Conservation (phyloP, 2,113 vertebrate genomes). For the Myotis lucifugus region DNA sequence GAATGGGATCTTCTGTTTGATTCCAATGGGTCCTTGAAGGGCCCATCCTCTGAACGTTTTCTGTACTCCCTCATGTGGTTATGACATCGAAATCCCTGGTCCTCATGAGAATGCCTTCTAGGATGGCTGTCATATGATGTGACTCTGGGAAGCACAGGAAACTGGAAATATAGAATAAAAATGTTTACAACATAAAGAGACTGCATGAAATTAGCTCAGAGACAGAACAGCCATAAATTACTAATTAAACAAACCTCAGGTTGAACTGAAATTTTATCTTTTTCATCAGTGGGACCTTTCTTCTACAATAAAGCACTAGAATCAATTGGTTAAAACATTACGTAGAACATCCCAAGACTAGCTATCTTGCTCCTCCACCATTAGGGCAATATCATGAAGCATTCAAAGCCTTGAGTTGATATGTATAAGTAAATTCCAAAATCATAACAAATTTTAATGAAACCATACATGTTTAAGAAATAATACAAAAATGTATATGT, state of each 20-base stretch:
- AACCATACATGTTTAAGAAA: slow-evolving; percentile 11
- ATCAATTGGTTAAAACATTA: slow-evolving; percentile 9
- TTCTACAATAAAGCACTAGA: neutral
- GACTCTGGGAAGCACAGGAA: slow-evolving; percentile 87
- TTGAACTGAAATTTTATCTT: slow-evolving; percentile 23
- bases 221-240: slow-evolving; percentile 10
- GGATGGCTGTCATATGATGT: slow-evolving; percentile 79
- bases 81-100: slow-evolving; percentile 81
- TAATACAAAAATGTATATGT: neutral
- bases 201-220: slow-evolving; percentile 18
- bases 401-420: neutral
- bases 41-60: slow-evolving; percentile 83
- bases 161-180: slow-evolving; percentile 84
- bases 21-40: slow-evolving; percentile 75
- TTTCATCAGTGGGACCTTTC: neutral
- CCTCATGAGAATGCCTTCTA: slow-evolving; percentile 84
- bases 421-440: neutral
- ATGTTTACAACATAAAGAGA: neutral
- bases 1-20: slow-evolving; percentile 84
- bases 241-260: neutral
- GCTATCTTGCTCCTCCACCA: neutral
- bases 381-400: neutral
- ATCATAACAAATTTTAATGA: neutral
- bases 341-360: neutral
- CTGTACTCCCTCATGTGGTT: slow-evolving; percentile 82